These are phyloP conservation scores for Zapus hudsonius DNA, from an alignment of 2,113 vertebrate species.

Conservation along the genomic window DNA sequence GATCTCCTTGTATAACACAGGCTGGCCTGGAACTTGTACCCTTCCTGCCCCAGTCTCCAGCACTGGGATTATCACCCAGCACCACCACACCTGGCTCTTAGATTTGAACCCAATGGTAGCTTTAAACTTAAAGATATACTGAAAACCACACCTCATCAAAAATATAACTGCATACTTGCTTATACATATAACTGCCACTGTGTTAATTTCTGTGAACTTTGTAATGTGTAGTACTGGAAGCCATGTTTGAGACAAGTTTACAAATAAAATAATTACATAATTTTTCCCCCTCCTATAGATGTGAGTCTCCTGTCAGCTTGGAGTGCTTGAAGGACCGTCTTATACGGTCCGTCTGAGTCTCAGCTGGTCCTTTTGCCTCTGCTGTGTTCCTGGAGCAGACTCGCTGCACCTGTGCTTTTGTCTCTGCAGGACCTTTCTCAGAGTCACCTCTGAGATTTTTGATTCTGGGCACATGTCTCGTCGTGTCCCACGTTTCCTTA, in stretches of 20 bases:
- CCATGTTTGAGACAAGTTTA: not conserved
- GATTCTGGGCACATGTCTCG: not conserved
- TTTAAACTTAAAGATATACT: not conserved
- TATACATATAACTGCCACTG: not conserved
- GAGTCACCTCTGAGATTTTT: not conserved
- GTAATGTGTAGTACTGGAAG: not conserved
- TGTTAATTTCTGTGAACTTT: not conserved
- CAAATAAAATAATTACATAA: not conserved
- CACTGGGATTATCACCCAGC: not conserved
- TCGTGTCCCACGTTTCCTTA: not conserved
- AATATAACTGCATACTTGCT: not conserved
- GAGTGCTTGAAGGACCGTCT: not conserved
- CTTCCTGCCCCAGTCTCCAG: not conserved
- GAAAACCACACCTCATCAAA: not conserved
- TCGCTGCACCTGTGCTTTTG: not conserved
- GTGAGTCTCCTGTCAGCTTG: not conserved
- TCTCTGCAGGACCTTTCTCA: not conserved
- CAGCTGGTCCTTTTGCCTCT: not conserved
- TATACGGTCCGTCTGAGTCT: not conserved
- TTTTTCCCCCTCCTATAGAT: not conserved
- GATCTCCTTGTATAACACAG: too few relatives aligned
- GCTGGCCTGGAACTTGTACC: not conserved
- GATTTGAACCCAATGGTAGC: not conserved
- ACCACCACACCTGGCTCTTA: not conserved
- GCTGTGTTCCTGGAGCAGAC: not conserved